These are phyloP conservation scores for Orthonyx spaldingii DNA, from an alignment of 2,113 vertebrate species.

Conservation along the genomic window DNA sequence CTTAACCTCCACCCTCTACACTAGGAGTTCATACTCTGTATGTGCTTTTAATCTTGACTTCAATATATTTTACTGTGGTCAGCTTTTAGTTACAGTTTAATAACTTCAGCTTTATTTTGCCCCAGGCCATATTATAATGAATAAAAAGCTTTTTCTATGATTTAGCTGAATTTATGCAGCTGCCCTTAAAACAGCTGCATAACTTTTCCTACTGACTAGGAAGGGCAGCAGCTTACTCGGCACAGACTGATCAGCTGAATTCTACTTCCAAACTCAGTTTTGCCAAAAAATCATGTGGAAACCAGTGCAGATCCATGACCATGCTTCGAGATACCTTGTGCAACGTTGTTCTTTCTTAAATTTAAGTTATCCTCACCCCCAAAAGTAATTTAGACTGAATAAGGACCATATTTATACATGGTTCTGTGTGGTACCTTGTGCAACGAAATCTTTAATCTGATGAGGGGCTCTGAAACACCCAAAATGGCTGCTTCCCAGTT, in stretches of 20 bases:
- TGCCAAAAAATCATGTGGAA: background rate
- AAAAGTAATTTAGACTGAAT: background rate
- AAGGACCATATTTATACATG: background rate
- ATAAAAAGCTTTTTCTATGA: conserved; percentile 50
- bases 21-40: conserved; percentile 24
- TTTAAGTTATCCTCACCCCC: background rate
- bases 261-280: background rate
- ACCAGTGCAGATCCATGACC: background rate
- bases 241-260: background rate
- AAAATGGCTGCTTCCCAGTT: background rate
- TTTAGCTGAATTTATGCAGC: conserved; percentile 64
- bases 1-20: background rate
- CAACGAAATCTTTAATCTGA: background rate
- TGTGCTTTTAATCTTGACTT: conserved; percentile 49
- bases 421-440: background rate
- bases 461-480: background rate
- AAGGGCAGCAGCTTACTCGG: conserved; percentile 30
- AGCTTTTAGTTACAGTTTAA: conserved; percentile 53
- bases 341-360: background rate
- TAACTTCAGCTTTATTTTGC: conserved; percentile 62
- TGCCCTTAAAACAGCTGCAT: conserved; percentile 58
- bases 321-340: background rate
- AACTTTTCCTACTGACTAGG: conserved; percentile 44
- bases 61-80: conserved; percentile 53
- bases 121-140: conserved; percentile 43